A percentile compares a stretch with the other conserved stretches of the same genome.
Conservation (phyloP, 2,797 vertebrate genomes). For the Morelia viridis region DNA sequence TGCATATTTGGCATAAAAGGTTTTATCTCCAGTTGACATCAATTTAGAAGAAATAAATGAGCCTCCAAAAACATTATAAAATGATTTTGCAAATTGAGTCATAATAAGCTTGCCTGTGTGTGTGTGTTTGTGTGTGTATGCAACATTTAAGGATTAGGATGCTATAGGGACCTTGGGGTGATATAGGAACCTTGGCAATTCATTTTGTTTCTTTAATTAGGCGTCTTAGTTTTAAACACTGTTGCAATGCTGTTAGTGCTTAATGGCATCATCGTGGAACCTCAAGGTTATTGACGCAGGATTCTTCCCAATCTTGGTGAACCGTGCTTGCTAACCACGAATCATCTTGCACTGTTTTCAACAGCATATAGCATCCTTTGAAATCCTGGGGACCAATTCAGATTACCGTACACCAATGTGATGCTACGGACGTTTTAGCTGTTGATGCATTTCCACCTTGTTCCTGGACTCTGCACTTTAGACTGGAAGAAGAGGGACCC, state of each 20-base stretch:
- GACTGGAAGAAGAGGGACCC: background rate
- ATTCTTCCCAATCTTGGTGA: no score
- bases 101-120: background rate
- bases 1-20: conserved; percentile 13
- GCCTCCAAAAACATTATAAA: conserved; percentile 1
- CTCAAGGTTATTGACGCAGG: background rate
- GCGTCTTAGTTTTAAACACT: conserved; percentile 9
- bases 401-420: background rate
- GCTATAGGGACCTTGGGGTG: background rate
- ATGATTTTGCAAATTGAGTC: conserved; percentile 18
- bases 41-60: conserved; percentile 15
- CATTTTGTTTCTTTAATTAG: conserved; percentile 18
- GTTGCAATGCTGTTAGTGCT: background rate
- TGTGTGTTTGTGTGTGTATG: background rate
- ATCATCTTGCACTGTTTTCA: background rate
- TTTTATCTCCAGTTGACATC: conserved; percentile 28
- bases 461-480: background rate
- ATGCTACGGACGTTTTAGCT: background rate
- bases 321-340: background rate
- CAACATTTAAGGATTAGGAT: background rate
- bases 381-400: background rate
- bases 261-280: background rate
- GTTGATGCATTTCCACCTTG: background rate
- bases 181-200: conserved; percentile 11
- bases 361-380: background rate